Conservation (phyloP, 2,113 vertebrate genomes). For the Empidonax traillii region DNA sequence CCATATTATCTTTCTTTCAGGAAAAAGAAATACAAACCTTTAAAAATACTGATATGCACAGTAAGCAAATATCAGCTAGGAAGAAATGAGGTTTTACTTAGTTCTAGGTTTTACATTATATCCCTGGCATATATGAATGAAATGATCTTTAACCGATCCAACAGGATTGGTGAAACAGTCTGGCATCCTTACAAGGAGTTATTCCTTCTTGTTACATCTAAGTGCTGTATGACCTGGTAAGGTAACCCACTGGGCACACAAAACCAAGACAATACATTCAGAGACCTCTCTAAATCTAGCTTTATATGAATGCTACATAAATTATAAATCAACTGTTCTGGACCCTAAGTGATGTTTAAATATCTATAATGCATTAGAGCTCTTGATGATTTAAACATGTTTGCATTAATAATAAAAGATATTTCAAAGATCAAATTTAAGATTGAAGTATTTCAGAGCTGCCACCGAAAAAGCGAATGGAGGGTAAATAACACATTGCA, state of each 20-base stretch:
- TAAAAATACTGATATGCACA: not conserved
- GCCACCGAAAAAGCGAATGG: not conserved
- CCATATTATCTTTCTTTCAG: not conserved
- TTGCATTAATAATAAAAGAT: slow-evolving; percentile 39
- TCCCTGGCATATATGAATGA: not conserved
- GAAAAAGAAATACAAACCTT: not conserved
- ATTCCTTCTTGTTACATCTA: not conserved
- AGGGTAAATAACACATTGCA: not conserved
- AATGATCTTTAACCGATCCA: not conserved
- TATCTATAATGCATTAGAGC: slow-evolving; percentile 42
- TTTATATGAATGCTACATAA: slow-evolving; percentile 28
- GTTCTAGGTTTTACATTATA: not conserved
- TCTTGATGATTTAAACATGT: slow-evolving; percentile 26
- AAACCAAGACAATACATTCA: slow-evolving; percentile 34
- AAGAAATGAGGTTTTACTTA: not conserved
- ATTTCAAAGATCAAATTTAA: slow-evolving; percentile 7
- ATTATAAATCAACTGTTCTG: slow-evolving; percentile 33
- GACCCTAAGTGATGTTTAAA: slow-evolving; percentile 39
- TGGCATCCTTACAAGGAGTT: not conserved
- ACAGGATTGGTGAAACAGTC: not conserved
- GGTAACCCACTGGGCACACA: not conserved
- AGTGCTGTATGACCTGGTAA: not conserved
- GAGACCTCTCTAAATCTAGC: not conserved
- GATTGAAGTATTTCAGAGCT: not conserved
- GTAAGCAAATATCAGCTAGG: not conserved